Percentiles rank a stretch among this genome's conserved stretches.
These are phyloP conservation scores for Lepidostoma basale DNA, from an alignment of 1,140 invertebrate species.

Conservation along the genomic window DNA sequence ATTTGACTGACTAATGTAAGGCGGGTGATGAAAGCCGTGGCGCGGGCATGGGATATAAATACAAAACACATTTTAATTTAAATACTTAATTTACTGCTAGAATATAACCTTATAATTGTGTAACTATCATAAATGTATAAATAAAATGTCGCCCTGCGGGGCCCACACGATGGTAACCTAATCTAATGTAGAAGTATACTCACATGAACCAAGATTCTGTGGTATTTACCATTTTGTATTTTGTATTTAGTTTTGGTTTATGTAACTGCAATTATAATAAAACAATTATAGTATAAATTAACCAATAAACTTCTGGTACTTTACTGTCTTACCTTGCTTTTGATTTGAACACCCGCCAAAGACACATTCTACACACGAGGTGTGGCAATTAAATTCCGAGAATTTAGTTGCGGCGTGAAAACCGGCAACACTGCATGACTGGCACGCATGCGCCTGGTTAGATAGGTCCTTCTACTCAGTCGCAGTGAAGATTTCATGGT, in stretches of 20 bases:
- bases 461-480: no score
- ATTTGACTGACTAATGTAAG: slow-evolving; percentile 22
- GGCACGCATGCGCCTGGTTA: no score
- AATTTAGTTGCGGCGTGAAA: no score
- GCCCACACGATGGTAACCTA: slow-evolving; percentile 25
- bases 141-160: slow-evolving; percentile 17
- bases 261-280: slow-evolving; percentile 37
- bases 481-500: no score
- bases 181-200: slow-evolving; percentile 25
- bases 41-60: slow-evolving; percentile 4
- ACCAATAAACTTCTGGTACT: slow-evolving; percentile 37
- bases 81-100: slow-evolving; percentile 46
- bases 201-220: slow-evolving; percentile 28
- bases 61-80: slow-evolving; percentile 36
- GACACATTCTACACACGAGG: no score
- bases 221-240: slow-evolving; percentile 38
- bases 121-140: slow-evolving; percentile 46
- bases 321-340: slow-evolving; percentile 30
- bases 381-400: no score
- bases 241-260: slow-evolving; percentile 39
- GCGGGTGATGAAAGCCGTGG: not conserved
- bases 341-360: slow-evolving; percentile 19
- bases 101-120: slow-evolving; percentile 44
- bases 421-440: no score
- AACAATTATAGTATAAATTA: slow-evolving; percentile 37